Base-by-base conservation (phyloP, 2,797 vertebrate genomes). In the Buceros bicornis region DNA sequence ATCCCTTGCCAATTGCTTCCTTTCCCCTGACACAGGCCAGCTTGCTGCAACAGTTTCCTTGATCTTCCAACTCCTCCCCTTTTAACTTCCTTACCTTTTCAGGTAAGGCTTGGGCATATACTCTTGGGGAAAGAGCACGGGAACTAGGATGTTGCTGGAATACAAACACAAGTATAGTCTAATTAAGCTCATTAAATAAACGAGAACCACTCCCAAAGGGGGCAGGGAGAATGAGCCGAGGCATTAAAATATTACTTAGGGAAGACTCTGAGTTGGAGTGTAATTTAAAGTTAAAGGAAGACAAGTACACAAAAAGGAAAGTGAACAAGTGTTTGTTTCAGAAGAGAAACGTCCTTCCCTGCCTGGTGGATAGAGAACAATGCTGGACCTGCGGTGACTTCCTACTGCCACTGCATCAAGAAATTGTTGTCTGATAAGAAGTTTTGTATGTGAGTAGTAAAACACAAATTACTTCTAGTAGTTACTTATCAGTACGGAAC, bases 1-100 rank as follows among this genome's bases (percentile, higher is more conserved):
- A 93, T 90, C 90, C 60, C 35, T 48, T 85, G 76, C 90, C 90
- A 95, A 43, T 78, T 73, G 69, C 22, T 91, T 82, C 76, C 88
- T 88, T 56, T 51, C 12, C 28, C 33, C 33, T 47, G 76, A 83
- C 69, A 64, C 28, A 50, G 42, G 40, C 47, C 85, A 95, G 72
- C 72, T 71, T 78, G 17, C 47, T 77, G 29, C 72, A 88, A 35
- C 35, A 15, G 57, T 64, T 80, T n/a, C 72, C 61, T 85, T 80
- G 35, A 29, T 70, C 72, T 91, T 73, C 87, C n/a, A 70, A 26
- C 21, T 71, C 35, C 35, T 47, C 58, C 10, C 10, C 21, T 85
- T 79, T 82, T 14, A 29, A 43, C 25, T 91, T 87, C 48, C 48
- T 56, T 28, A 66, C 16, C 24, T 85, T 73, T 62, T 43, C 3